Evolutionary conservation across 2,113 vertebrate species (phyloP), one percentile per base, ranked within the genome.

Genomic region (Dendropsophus ebraccatus): DNA sequence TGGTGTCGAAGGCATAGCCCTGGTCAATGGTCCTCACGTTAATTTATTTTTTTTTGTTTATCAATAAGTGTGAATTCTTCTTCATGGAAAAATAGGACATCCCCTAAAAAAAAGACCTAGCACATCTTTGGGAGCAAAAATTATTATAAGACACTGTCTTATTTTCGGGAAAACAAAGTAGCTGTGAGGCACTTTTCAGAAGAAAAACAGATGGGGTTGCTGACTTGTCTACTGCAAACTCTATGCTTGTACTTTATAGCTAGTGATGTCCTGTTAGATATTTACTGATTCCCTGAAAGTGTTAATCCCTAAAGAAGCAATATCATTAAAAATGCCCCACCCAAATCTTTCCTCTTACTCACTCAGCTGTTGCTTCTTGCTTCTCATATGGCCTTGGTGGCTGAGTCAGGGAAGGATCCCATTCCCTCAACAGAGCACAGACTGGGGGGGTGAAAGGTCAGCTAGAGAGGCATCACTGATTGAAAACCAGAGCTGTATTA

Each of bases 331-430:
- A 54, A 70, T 67, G 75, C 52, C 62, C 32, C 60, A 70, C 74
- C 84, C 60, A 70, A 41, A 85, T 79, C 30, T 58, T 75, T 52
- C 72, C 54, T 58, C 30, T 79, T 70, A 79, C 32, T 79, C 30
- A n/a, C 56, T 80, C 84, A 86, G 84, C 84, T 86, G 84, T 86
- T 73, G 32, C 62, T 49, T 41, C 23, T 41, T 73, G 65, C 62
- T 37, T 79, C 84, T 86, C 76, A 80, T 72, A 60, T 72, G 50
- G 65, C 75, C 17, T 16, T 41, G 17, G 7, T 69, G 84, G 75
- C 83, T 85, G 75, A 80, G 49, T 86, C 76, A 86, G 58, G 12
- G 32, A 67, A 45, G 49, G 84, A 80, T 86, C 76, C 47, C 65
- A 79, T 79, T 56, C 65, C 54, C 84, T 52, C 50, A 5, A 2